Percentiles rank a stretch among this genome's conserved stretches.
phyloP scores from a whole-genome alignment of 2,113 vertebrate genomes.

The Crotalus viridis region DNA sequence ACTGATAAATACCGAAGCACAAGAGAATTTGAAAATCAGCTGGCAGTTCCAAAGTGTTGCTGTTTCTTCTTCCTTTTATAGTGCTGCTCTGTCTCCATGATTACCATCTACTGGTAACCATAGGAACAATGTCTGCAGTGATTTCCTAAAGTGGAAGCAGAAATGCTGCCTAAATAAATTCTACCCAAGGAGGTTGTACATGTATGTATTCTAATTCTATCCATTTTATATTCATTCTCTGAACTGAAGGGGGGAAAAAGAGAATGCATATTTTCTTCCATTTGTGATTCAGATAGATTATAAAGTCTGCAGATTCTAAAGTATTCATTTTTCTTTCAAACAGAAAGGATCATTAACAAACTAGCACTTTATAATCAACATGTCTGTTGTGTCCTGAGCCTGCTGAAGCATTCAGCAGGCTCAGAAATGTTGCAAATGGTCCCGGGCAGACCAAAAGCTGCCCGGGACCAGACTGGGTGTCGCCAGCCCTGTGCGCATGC shows the following conservation, averaged over 20 bases:
- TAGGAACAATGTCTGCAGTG: slow-evolving; percentile 61
- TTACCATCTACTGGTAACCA: slow-evolving; percentile 62
- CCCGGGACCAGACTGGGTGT: too few relatives aligned
- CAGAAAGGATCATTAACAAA: slow-evolving; percentile 40
- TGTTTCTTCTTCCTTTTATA: slow-evolving; percentile 51
- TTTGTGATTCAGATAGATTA: slow-evolving; percentile 58
- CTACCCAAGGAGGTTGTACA: slow-evolving; percentile 45
- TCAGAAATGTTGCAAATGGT: too few relatives aligned
- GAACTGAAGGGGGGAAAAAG: slow-evolving; percentile 56
- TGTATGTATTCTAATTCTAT: slow-evolving; percentile 64
- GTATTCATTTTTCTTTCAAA: slow-evolving; percentile 6
- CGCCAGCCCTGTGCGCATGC: too few relatives aligned
- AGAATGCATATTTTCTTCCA: slow-evolving; percentile 59
- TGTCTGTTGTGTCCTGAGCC: neutral
- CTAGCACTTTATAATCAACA: slow-evolving; percentile 42
- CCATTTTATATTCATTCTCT: slow-evolving; percentile 47
- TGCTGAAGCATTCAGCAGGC: too few relatives aligned
- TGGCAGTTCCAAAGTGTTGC: slow-evolving; percentile 31
- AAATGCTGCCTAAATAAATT: slow-evolving; percentile 54
- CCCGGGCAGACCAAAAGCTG: too few relatives aligned
- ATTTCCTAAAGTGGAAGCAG: slow-evolving; percentile 63
- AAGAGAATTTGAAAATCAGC: slow-evolving; percentile 31
- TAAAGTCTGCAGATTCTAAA: slow-evolving; percentile 40
- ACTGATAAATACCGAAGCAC: slow-evolving; percentile 32
- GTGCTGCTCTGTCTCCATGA: slow-evolving; percentile 32